Base-by-base conservation (phyloP, 2,797 vertebrate genomes). In the Phataginus tricuspis region DNA sequence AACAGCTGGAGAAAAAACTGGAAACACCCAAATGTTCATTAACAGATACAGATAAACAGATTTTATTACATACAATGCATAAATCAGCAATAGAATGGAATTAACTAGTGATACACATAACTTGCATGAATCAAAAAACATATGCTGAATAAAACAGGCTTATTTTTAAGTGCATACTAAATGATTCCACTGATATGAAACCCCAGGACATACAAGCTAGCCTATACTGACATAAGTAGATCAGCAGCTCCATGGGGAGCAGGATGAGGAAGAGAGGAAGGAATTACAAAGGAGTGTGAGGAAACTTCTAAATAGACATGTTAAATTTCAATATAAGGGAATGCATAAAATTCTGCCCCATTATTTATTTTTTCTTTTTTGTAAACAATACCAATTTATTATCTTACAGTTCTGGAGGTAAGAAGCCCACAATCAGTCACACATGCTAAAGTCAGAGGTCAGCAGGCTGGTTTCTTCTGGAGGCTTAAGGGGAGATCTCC, bases 311-410 rank as follows among this genome's bases (percentile, higher is more conserved):
- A 34, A 16, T 7, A 85, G 21, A 49, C 2, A 68, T 8, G 15
- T 86, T 87, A 96, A 93, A 61, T 94, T 13, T 91, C 23, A 94
- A 66, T 84, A n/a, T 66, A 87, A 85, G 93, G 86, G 27, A 92
- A 80, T 86, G 12, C 79, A 34, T 53, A 95, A 61, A 77, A 95
- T 80, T 49, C 10, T 86, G 4, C 37, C 23, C 91, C 31, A 45
- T 34, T 93, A 49, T 83, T 45, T 45, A 9, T 45, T 45, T 45
- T 45, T 45, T 45, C 42, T 10, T 45, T 45, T 42, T 45, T 45
- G 9, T 45, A 45, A 45, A 45, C 10, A 45, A 8, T 8, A 45
- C 42, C 42, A 45, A 45, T 45, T 45, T 45, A 45, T 45, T 45
- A 45, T 45, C 42, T 45, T 45, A 45, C 42, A 45, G 42, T 45